Base-by-base conservation (phyloP, 2,888 invertebrate species). In the Drosophila hamatofila region DNA sequence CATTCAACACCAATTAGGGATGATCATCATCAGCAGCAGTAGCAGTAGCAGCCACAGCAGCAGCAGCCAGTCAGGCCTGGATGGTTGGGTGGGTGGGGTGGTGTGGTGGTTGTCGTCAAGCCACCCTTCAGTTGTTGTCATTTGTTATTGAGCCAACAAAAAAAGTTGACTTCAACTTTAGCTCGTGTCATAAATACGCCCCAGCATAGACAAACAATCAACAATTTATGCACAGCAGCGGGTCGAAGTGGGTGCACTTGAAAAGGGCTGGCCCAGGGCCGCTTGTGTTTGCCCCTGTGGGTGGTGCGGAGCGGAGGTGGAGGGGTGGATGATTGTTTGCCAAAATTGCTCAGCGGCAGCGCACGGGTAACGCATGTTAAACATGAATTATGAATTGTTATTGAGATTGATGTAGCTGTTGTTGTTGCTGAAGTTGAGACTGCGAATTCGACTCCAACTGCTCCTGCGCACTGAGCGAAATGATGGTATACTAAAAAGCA, bases 301-400 rank as follows among this genome's bases (percentile, higher is more conserved):
- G 42, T 56, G 41, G 59, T 66, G 59, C 48, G 27, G 25, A 41
- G 30, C 14, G 58, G 46, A 23, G 56, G 49, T 21, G 58, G 46
- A 23, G 56, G 49, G 23, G 25, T 33, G 61, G 8, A 11, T 30
- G 25, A 18, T 52, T 60, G 55, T 41, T 60, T 85, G 86, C 69
- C 75, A 80, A 66, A 83, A 88, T 83, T 86, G 86, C 78, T 78
- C 67, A 79, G 71, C 59, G 65, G 57, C 35, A 39, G 42, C 58
- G 35, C 54, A 49, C 48, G 65, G 49, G 65, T 61, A 69, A 66
- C 78, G 74, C 86, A 84, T 89, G 90, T 90, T 91, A 91, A 92
- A 91, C 92, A 92, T 92, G 92, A 93, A 92, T 92, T 92, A 92
- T 92, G 92, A 92, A 93, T 92, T 93, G 92, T 91, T 92, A 92